Evolutionary conservation across 2,888 invertebrate genomes (phyloP).

Genomic region (Xanthia icteritia): DNA sequence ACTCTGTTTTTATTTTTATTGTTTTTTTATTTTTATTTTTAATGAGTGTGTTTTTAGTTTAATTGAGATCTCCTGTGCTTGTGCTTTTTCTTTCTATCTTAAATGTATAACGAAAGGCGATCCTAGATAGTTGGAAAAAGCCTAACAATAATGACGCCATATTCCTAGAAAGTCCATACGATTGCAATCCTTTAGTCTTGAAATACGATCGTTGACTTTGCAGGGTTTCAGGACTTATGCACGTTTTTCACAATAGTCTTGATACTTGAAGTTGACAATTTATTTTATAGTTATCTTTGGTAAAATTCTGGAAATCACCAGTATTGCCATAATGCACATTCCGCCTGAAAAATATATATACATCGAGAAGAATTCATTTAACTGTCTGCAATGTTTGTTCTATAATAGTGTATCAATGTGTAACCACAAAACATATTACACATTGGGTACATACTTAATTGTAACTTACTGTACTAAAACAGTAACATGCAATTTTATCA

Average conservation of each 20-base stretch:
- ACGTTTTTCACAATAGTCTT: slow-evolving; percentile 34
- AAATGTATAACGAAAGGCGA: not conserved
- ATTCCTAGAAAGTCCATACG: slow-evolving; percentile 19
- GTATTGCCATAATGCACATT: not conserved
- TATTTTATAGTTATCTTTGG: not conserved
- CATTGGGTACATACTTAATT: not conserved
- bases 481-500: not conserved
- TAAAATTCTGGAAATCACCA: not conserved
- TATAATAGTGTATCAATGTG: not conserved
- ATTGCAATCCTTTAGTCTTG: slow-evolving; percentile 59
- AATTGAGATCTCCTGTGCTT: too few relatives aligned
- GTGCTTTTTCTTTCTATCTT: too few relatives aligned
- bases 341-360: not conserved
- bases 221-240: slow-evolving; percentile 75
- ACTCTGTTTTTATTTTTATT: too few relatives aligned
- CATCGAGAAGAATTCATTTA: not conserved
- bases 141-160: slow-evolving; percentile 5
- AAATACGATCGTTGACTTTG: slow-evolving; percentile 66
- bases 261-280: slow-evolving; percentile 52
- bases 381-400: not conserved
- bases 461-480: not conserved
- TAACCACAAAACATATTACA: not conserved
- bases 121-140: not conserved
- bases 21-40: too few relatives aligned
- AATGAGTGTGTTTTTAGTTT: too few relatives aligned